phyloP scores from a whole-genome alignment of 2,113 vertebrate species.

The Jaculus jaculus region DNA sequence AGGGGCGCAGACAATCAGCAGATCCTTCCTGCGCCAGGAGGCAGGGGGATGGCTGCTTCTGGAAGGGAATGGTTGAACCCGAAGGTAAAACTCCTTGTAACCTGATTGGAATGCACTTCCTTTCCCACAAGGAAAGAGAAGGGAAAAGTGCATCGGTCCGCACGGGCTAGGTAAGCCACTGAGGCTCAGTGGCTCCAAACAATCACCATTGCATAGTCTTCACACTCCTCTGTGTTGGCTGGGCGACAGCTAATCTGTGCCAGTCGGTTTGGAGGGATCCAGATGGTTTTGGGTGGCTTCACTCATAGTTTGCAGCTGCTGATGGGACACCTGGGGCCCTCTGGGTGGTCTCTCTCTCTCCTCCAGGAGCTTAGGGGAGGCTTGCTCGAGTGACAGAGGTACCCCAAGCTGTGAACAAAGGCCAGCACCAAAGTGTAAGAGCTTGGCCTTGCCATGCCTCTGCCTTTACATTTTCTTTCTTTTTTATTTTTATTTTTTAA shows the following conservation, averaged over 20 bases:
- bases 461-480: not conserved
- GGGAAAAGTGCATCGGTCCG: not conserved
- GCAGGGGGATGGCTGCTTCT: not conserved
- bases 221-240: not conserved
- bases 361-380: not conserved
- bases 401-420: not conserved
- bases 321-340: not conserved
- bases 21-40: not conserved
- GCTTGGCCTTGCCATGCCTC: not conserved
- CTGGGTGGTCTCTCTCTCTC: not conserved
- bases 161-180: not conserved
- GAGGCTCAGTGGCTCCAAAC: not conserved
- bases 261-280: not conserved
- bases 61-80: not conserved
- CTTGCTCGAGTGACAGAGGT: not conserved
- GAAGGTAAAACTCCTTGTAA: not conserved
- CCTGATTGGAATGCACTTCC: not conserved
- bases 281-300: not conserved
- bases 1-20: not conserved
- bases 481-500: too few species aligned
- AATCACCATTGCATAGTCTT: not conserved
- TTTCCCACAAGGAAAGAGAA: slow-evolving; percentile 1
- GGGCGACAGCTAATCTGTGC: not conserved
- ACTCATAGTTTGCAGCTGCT: not conserved
- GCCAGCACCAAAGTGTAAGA: not conserved